A percentile compares a stretch with the other conserved stretches of the same genome.
Evolutionary conservation across 2,888 invertebrate genomes (phyloP).

Genomic region (Herminia tarsipennalis): DNA sequence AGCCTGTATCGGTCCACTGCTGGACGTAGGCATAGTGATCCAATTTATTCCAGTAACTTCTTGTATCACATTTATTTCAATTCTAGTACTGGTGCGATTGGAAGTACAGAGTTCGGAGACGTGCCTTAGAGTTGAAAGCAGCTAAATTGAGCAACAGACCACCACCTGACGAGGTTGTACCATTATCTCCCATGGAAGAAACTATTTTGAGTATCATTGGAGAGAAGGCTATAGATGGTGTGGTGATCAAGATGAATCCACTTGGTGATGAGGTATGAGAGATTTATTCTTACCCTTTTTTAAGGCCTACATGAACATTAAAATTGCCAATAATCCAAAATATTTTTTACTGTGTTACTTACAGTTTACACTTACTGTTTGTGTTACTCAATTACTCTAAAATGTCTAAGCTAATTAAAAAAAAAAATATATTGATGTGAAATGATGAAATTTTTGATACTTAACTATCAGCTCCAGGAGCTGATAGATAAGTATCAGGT

Average conservation of each 20-base stretch:
- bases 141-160: slow-evolving; percentile 49
- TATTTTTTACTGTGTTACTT: too few relatives aligned
- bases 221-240: slow-evolving; percentile 52
- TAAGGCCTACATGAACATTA: not conserved
- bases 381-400: too few relatives aligned
- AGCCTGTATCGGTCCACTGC: too few relatives aligned
- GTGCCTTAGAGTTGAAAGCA: slow-evolving; percentile 61
- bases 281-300: not conserved
- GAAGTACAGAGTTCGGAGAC: slow-evolving; percentile 67
- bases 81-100: slow-evolving; percentile 71
- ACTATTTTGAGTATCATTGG: slow-evolving; percentile 61
- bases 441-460: too few relatives aligned
- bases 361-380: too few relatives aligned
- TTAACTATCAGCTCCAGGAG: too few relatives aligned
- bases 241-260: slow-evolving; percentile 61
- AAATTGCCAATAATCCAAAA: too few relatives aligned
- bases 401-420: too few relatives aligned
- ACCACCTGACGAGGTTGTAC: slow-evolving; percentile 51
- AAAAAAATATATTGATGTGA: too few relatives aligned
- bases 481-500: too few relatives aligned
- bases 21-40: too few relatives aligned
- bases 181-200: slow-evolving; percentile 59
- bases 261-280: slow-evolving; percentile 49
- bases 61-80: slow-evolving; percentile 2
- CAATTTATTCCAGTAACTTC: too few relatives aligned